Percentiles rank a stretch among this genome's conserved stretches.
Conservation (phyloP, 2,888 invertebrate species). For the Amphipoea lucens region DNA sequence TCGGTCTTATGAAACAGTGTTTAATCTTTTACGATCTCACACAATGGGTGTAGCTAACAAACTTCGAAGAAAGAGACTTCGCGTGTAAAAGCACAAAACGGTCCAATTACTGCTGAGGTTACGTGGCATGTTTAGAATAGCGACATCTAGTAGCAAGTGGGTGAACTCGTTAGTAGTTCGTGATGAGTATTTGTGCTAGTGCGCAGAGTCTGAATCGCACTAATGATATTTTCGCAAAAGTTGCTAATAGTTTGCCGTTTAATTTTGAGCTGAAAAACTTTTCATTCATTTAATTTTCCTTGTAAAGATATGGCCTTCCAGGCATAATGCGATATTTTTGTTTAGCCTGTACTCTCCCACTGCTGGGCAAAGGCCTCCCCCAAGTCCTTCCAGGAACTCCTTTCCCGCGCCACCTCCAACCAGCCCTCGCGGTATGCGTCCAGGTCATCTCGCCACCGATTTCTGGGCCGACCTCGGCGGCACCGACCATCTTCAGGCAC, state of each 20-base stretch:
- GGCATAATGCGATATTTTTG: neutral
- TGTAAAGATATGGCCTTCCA: neutral
- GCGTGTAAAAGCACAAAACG: slow-evolving; percentile 51
- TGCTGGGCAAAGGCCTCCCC: too few species aligned
- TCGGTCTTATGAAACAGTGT: slow-evolving; percentile 51
- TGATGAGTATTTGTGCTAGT: slow-evolving; percentile 10
- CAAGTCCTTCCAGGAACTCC: too few species aligned
- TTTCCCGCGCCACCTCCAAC: too few species aligned
- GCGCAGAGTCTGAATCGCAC: slow-evolving; percentile 32
- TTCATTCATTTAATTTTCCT: neutral
- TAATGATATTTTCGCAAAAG: slow-evolving; percentile 33
- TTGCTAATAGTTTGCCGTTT: slow-evolving; percentile 14
- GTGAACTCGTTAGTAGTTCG: slow-evolving; percentile 41
- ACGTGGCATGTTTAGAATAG: slow-evolving; percentile 41
- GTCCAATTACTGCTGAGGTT: slow-evolving; percentile 58
- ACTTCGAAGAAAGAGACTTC: slow-evolving; percentile 50
- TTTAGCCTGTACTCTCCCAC: too few species aligned
- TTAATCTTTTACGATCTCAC: slow-evolving; percentile 52
- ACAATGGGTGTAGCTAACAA: slow-evolving; percentile 60
- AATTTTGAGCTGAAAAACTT: neutral
- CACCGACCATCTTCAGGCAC: too few species aligned
- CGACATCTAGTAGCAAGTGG: slow-evolving; percentile 45
- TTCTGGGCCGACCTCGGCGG: too few species aligned
- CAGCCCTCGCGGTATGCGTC: too few species aligned
- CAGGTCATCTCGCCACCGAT: too few species aligned